A percentile compares a stretch with the other conserved stretches of the same genome.
Conservation (phyloP, 30 jellyfish, hydroid and myxozoan genomes). For the Hydractinia symbiolongicarpus region DNA sequence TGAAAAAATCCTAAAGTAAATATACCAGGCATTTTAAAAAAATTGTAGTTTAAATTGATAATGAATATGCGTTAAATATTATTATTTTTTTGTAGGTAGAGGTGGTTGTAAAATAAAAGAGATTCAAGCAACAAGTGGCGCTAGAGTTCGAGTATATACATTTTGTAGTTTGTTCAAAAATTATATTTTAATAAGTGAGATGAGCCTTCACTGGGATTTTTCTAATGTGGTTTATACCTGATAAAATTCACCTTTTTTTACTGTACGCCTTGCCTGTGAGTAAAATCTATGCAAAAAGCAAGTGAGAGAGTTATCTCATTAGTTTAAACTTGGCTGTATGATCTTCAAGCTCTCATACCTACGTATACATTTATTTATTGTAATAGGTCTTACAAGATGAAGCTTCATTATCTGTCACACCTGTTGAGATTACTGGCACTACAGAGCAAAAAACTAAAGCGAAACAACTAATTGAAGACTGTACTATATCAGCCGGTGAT, state of each 20-base stretch:
- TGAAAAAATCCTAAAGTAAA: not conserved
- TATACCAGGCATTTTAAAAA: no score
- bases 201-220: no score
- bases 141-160: constrained; percentile 33
- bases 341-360: no score
- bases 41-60: no score
- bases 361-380: not conserved
- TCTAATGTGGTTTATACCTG: no score
- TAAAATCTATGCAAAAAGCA: no score
- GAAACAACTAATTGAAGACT: constrained; percentile 47
- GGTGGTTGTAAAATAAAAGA: constrained; percentile 50
- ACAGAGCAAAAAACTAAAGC: constrained; percentile 47
- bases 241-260: no score
- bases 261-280: no score
- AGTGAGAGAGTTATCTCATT: no score
- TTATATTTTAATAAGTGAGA: no score
- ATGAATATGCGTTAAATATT: no score
- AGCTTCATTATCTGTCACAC: constrained; percentile 38
- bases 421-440: constrained; percentile 60
- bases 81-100: constrained; percentile 26
- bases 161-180: not conserved
- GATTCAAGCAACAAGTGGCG: constrained; percentile 38
- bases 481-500: constrained; percentile 48
- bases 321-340: no score
- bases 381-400: constrained; percentile 46